A percentile compares a stretch with the other conserved stretches of the same genome.
Conservation (phyloP, 2,113 vertebrate species). For the Rhinopithecus roxellana region DNA sequence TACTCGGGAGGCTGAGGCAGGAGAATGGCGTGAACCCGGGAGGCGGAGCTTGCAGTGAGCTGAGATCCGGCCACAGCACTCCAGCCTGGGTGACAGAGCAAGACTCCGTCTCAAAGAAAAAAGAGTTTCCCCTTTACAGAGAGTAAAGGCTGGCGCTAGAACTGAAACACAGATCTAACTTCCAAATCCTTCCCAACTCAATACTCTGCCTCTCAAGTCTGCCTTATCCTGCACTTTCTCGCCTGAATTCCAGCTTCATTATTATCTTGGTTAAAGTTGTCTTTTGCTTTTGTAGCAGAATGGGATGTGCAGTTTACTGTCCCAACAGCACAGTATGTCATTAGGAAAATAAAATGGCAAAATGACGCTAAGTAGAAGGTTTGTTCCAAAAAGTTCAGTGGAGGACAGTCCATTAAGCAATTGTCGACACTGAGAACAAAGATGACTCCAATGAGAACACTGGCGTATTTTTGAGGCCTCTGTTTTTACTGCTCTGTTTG, state of each 20-base stretch:
- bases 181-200: background rate
- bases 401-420: background rate
- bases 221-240: background rate
- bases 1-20: no score
- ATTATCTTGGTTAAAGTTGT: background rate
- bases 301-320: background rate
- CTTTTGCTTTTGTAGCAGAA: background rate
- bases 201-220: background rate
- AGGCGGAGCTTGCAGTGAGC: no score
- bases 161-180: background rate
- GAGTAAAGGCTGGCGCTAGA: background rate
- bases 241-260: background rate
- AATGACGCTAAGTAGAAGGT: background rate
- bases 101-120: no score
- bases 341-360: constrained; percentile 35
- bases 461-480: background rate
- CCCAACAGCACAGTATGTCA: background rate
- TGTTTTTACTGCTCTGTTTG: background rate
- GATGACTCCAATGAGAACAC: background rate
- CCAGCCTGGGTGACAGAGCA: no score
- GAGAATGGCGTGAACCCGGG: no score
- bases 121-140: background rate
- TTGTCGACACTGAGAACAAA: background rate
- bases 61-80: no score
- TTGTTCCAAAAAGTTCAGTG: background rate